Base-by-base conservation (phyloP, 1,140 invertebrate species). In the Brachionus paranguensis region DNA sequence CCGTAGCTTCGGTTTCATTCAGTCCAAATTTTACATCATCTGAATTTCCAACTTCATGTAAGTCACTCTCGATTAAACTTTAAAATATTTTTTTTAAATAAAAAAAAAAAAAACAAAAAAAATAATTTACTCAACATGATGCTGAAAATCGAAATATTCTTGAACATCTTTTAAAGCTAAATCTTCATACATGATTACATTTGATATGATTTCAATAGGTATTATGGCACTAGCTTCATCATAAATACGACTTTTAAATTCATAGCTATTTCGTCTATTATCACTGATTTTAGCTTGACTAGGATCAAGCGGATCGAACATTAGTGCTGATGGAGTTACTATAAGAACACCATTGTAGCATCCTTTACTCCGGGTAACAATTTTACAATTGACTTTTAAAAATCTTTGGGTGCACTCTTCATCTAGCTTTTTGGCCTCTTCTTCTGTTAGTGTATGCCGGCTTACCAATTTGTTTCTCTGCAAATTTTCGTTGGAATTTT, bases 301-400 rank as follows among this genome's bases (percentile, higher is more conserved):
- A 1, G 64, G 53, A 64, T 60, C 64, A 24, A 68, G 10, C 6
- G 78, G 78, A 85, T 91, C 90, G 90, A 99, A 99, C 97, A 99
- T 99, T 85, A 99, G 93, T 60, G 96, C 96, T 90, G 99, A 99
- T 45, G 97, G 96, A 50, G 97, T 99, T 68, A 99, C 96, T 84
- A 99, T 90, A 14, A 99, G 91, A 11, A 97, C 96, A 12, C 97
- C 97, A 8, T 93, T 92, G 5, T 97, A 55, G 29, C 60, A 84
- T 70, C 45, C 68, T 53, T 84, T 72, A 29, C 45, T 64, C 5
- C 64, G 29, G 4, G 53, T 81, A 3, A 81, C 64, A 43, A 60
- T 64, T 43, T 68, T 64, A 68, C 78, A 81, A 55, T 87, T 87
- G 27, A 89, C 87, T 84, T 88, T 88, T 29, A 88, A 70, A 85